Evolutionary conservation across 2,888 invertebrate species (phyloP).

Genomic region (Pseudococcus longispinus): DNA sequence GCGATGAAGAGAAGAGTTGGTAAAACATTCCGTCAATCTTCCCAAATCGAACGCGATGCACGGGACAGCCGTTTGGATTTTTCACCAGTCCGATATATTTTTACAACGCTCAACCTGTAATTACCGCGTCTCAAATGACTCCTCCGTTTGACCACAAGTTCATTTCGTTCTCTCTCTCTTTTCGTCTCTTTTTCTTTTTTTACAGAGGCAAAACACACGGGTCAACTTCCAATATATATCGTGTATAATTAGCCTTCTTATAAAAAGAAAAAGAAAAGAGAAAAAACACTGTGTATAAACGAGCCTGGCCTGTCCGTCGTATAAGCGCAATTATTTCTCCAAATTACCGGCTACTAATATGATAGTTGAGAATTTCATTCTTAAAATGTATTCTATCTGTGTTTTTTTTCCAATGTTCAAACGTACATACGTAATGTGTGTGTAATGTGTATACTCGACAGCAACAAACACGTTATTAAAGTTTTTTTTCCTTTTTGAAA

Average conservation of each 20-base stretch:
- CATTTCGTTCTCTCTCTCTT: neutral
- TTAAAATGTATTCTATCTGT: slow-evolving; percentile 9
- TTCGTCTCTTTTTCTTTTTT: neutral
- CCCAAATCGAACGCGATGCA: slow-evolving; percentile 6
- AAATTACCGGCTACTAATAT: slow-evolving; percentile 45
- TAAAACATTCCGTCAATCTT: slow-evolving; percentile 30
- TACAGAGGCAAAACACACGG: neutral
- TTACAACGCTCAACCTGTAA: neutral
- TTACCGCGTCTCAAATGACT: slow-evolving; percentile 28
- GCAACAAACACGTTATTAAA: neutral
- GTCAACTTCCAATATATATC: slow-evolving; percentile 29
- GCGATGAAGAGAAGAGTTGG: neutral
- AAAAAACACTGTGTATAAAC: neutral
- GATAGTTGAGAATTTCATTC: slow-evolving; percentile 13
- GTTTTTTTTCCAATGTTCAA: neutral
- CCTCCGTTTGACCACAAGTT: slow-evolving; percentile 29
- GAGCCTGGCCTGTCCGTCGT: neutral
- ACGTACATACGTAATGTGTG: neutral
- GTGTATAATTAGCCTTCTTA: slow-evolving; percentile 33
- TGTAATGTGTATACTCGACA: slow-evolving; percentile 5
- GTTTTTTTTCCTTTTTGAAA: neutral
- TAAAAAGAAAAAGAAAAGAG: neutral
- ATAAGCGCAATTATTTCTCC: slow-evolving; percentile 30
- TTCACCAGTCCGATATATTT: slow-evolving; percentile 8
- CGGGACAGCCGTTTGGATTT: slow-evolving; percentile 9